phyloP scores from a whole-genome alignment of 2,113 vertebrate species.

The Clarias magur region DNA sequence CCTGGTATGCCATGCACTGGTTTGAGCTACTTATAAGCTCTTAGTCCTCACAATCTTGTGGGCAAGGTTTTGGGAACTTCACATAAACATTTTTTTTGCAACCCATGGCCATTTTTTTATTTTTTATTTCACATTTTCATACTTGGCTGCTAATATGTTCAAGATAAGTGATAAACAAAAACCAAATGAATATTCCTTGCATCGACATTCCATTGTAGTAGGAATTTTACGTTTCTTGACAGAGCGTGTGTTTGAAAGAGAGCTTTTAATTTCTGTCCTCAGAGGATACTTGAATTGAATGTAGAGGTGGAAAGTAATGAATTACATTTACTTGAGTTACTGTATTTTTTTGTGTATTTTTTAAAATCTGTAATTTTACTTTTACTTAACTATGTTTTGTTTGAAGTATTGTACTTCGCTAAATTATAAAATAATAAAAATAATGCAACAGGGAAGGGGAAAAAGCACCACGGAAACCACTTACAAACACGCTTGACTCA shows the following conservation, averaged over 20 bases:
- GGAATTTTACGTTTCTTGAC: neutral
- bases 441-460: too few relatives aligned
- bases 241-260: neutral
- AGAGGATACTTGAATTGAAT: neutral
- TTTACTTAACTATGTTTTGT: too few relatives aligned
- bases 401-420: too few relatives aligned
- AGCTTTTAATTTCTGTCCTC: neutral
- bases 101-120: neutral
- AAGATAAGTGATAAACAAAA: neutral
- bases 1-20: neutral
- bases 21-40: neutral
- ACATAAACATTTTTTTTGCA: neutral
- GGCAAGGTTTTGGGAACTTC: neutral
- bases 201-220: neutral
- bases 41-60: neutral
- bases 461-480: too few relatives aligned
- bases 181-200: neutral
- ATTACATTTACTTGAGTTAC: too few relatives aligned
- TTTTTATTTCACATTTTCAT: neutral
- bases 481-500: too few relatives aligned
- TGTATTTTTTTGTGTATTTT: too few relatives aligned
- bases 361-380: too few relatives aligned
- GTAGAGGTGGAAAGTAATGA: neutral
- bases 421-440: too few relatives aligned
- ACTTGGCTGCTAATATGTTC: neutral